These are phyloP conservation scores for Callyntrura sp. DNA, from an alignment of 2,888 invertebrate species.

Conservation along the genomic window DNA sequence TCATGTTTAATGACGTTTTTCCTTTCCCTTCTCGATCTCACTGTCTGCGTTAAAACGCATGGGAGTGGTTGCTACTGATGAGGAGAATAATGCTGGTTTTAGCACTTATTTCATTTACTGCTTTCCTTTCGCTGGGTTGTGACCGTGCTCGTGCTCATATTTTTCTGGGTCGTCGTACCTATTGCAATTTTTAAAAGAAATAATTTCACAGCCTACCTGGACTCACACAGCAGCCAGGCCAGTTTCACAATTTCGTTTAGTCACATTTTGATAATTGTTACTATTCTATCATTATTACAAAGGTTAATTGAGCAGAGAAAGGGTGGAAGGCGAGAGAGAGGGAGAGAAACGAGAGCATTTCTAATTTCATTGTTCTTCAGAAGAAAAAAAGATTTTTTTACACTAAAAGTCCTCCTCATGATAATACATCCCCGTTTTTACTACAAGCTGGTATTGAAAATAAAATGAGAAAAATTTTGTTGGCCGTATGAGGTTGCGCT, in stretches of 20 bases:
- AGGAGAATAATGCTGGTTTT: neutral
- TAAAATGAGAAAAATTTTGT: neutral
- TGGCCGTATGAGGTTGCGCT: neutral
- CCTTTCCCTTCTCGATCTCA: neutral
- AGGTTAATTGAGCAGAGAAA: conserved; percentile 38
- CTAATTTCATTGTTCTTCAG: conserved; percentile 28
- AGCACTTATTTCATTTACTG: neutral
- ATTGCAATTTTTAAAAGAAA: neutral
- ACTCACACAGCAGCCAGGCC: neutral
- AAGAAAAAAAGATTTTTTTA: conserved; percentile 34
- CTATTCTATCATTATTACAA: conserved; percentile 17
- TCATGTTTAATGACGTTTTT: neutral
- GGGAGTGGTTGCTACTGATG: conserved; percentile 32
- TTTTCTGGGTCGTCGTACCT: conserved; percentile 32
- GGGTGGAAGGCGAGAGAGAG: neutral
- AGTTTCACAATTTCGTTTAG: conserved; percentile 62
- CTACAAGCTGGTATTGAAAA: neutral
- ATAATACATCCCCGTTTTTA: neutral
- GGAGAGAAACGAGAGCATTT: conserved; percentile 13
- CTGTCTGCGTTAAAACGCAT: neutral
- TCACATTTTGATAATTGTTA: conserved; percentile 41
- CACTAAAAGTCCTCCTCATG: neutral
- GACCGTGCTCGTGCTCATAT: conserved; percentile 10
- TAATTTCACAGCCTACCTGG: neutral
- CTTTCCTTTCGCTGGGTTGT: neutral